Conservation (phyloP, 2,797 vertebrate genomes). For the Thunnus albacares region DNA sequence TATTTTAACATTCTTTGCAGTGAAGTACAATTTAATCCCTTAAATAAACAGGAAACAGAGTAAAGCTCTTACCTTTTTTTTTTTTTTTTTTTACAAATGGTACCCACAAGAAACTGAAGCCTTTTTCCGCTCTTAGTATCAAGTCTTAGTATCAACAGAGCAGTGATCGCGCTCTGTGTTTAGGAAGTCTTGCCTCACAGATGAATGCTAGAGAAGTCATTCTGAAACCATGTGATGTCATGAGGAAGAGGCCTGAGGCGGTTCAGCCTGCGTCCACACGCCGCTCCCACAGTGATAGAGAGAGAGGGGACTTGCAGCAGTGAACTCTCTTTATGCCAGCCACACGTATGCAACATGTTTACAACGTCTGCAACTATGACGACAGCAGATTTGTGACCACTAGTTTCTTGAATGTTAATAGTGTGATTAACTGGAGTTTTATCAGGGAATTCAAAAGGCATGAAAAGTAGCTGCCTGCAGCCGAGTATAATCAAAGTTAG, state of each 20-base stretch:
- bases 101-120: conserved; percentile 1
- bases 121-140: conserved; percentile 15
- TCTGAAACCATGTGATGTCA: conserved; percentile 85
- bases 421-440: neutral
- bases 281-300: conserved; percentile 14
- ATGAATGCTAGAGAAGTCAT: conserved; percentile 75
- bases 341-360: conserved; percentile 20
- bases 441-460: neutral
- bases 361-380: conserved; percentile 15
- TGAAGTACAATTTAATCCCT: neutral
- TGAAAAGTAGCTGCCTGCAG: neutral
- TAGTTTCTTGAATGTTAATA: neutral
- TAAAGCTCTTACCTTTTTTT: conserved; percentile 61
- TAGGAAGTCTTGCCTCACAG: conserved; percentile 68
- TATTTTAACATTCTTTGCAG: neutral
- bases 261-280: conserved; percentile 33
- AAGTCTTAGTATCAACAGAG: conserved; percentile 36
- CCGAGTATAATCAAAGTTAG: neutral
- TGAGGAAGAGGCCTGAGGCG: conserved; percentile 78
- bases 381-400: conserved; percentile 8
- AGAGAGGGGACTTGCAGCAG: conserved; percentile 12
- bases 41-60: neutral
- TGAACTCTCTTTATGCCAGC: conserved; percentile 5
- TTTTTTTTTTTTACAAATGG: neutral
- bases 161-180: conserved; percentile 30